Evolutionary conservation across 2,888 invertebrate species (phyloP).

Genomic region (Aleiodes leptofemur): DNA sequence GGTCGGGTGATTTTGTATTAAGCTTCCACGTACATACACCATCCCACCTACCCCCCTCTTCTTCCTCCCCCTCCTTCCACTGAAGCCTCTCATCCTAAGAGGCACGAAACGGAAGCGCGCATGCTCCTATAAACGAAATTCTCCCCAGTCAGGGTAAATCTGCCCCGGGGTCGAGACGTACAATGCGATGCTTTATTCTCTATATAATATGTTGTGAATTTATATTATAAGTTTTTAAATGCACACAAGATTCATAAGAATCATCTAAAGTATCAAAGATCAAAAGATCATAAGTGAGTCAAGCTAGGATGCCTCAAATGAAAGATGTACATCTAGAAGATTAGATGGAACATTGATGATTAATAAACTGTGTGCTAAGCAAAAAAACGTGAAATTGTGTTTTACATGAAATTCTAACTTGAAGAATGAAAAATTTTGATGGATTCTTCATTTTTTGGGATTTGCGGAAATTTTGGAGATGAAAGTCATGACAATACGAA

Average conservation of each 20-base stretch:
- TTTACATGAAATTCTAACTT: no score
- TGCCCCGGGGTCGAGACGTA: constrained; percentile 73
- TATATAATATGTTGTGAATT: constrained; percentile 63
- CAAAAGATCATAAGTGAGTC: not conserved
- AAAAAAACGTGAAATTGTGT: no score
- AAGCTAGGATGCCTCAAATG: no score
- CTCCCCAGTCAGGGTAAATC: constrained; percentile 74
- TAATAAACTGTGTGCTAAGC: no score
- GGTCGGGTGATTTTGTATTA: constrained; percentile 55
- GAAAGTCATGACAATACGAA: no score
- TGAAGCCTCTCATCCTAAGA: constrained; percentile 36
- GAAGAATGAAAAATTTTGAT: no score
- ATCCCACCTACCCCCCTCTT: not conserved
- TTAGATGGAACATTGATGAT: no score
- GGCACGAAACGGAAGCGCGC: constrained; percentile 68
- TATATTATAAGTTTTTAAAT: constrained; percentile 1
- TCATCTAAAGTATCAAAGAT: no score
- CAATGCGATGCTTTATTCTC: constrained; percentile 60
- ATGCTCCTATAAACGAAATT: constrained; percentile 71
- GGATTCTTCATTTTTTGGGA: not conserved
- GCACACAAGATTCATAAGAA: no score
- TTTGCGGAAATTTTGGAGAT: not conserved
- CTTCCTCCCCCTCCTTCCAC: not conserved
- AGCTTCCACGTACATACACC: constrained; percentile 52
- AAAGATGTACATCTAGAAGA: not conserved